A percentile compares a stretch with the other conserved stretches of the same genome.
Evolutionary conservation across 2,888 invertebrate species (phyloP).

Genomic region (Brenthis ino): DNA sequence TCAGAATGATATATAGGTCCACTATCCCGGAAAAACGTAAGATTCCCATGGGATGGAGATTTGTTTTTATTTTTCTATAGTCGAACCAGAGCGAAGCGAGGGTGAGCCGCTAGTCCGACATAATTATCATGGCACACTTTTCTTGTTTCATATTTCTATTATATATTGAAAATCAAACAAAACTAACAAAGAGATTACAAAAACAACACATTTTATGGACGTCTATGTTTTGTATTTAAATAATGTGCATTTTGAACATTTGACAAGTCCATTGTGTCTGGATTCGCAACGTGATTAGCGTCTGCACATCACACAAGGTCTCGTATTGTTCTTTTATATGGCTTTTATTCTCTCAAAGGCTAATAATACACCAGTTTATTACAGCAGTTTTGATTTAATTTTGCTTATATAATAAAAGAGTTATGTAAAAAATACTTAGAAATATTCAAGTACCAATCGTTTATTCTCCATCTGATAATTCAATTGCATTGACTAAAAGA

Average conservation of each 20-base stretch:
- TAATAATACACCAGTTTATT: background rate
- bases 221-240: background rate
- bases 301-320: slow-evolving; percentile 20
- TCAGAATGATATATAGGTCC: too few relatives aligned
- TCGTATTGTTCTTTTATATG: slow-evolving; percentile 18
- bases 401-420: background rate
- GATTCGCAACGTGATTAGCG: slow-evolving; percentile 19
- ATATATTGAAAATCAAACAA: background rate
- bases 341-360: slow-evolving; percentile 11
- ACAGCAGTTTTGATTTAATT: too few relatives aligned
- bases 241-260: slow-evolving; percentile 15
- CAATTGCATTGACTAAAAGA: slow-evolving; percentile 17
- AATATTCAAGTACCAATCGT: background rate
- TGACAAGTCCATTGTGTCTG: slow-evolving; percentile 20
- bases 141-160: too few relatives aligned
- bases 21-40: too few relatives aligned
- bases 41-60: too few relatives aligned
- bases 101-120: too few relatives aligned
- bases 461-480: slow-evolving; percentile 10
- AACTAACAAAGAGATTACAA: background rate
- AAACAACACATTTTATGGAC: background rate
- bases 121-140: too few relatives aligned
- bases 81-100: too few relatives aligned
- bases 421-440: background rate
- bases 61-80: too few relatives aligned